These are phyloP conservation scores for Eospalax fontanierii DNA, from an alignment of 2,797 vertebrate species.

Conservation along the genomic window DNA sequence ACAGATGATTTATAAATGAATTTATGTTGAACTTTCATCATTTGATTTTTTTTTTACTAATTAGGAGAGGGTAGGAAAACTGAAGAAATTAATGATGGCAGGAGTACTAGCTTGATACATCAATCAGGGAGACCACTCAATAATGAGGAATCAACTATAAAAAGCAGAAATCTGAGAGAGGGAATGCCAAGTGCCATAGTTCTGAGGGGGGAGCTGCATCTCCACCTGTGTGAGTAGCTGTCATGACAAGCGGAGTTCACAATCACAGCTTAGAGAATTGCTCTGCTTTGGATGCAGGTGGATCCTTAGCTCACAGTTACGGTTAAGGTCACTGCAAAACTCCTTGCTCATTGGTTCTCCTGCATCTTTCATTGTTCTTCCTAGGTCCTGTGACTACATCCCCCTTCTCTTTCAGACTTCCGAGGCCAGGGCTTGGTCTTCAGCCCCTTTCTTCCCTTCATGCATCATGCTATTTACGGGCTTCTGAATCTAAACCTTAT, in stretches of 20 bases:
- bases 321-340: background rate
- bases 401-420: background rate
- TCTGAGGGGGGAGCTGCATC: background rate
- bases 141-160: background rate
- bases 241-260: background rate
- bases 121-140: background rate
- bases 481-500: background rate
- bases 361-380: background rate
- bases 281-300: background rate
- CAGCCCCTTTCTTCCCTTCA: background rate
- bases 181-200: background rate
- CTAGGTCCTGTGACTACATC: background rate
- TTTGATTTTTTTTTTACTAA: slow-evolving; percentile 16
- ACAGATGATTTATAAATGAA: background rate
- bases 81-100: background rate
- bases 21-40: background rate
- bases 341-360: background rate
- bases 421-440: background rate
- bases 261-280: background rate
- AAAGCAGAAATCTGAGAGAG: background rate
- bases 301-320: background rate
- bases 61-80: background rate
- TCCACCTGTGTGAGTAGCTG: background rate
- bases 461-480: background rate
- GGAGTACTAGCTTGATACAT: background rate